Conservation (phyloP, 2,888 invertebrate species). For the Aporophyla nigra region DNA sequence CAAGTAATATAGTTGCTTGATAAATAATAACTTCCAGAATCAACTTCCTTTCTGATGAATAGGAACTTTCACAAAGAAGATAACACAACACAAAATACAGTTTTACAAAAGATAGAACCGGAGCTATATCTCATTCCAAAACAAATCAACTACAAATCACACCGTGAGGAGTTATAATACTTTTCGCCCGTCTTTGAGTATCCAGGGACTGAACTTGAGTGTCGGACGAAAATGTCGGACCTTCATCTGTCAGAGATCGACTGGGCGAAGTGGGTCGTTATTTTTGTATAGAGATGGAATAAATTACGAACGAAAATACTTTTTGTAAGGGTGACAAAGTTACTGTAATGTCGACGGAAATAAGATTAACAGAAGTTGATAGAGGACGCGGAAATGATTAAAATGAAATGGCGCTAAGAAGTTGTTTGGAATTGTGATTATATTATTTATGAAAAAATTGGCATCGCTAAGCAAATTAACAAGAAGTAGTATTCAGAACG, state of each 20-base stretch:
- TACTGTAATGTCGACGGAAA: slow-evolving; percentile 13
- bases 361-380: slow-evolving; percentile 30
- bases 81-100: neutral
- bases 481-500: too few species aligned
- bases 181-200: slow-evolving; percentile 22
- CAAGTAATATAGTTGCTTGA: neutral
- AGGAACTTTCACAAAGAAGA: slow-evolving; percentile 13
- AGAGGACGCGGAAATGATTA: neutral
- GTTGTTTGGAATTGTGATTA: neutral
- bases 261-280: slow-evolving; percentile 43
- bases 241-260: slow-evolving; percentile 40
- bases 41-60: neutral
- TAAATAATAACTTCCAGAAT: neutral
- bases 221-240: slow-evolving; percentile 40
- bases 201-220: slow-evolving; percentile 43
- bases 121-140: slow-evolving; percentile 30
- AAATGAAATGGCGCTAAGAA: neutral
- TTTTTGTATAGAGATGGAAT: slow-evolving; percentile 40
- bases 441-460: neutral
- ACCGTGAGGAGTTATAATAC: slow-evolving; percentile 36
- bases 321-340: slow-evolving; percentile 2
- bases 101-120: neutral
- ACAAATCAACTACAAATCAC: slow-evolving; percentile 56
- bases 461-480: neutral
- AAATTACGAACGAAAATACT: slow-evolving; percentile 40